These are phyloP conservation scores for Melanocharis versteri DNA, from an alignment of 2,113 vertebrate species.

Conservation along the genomic window DNA sequence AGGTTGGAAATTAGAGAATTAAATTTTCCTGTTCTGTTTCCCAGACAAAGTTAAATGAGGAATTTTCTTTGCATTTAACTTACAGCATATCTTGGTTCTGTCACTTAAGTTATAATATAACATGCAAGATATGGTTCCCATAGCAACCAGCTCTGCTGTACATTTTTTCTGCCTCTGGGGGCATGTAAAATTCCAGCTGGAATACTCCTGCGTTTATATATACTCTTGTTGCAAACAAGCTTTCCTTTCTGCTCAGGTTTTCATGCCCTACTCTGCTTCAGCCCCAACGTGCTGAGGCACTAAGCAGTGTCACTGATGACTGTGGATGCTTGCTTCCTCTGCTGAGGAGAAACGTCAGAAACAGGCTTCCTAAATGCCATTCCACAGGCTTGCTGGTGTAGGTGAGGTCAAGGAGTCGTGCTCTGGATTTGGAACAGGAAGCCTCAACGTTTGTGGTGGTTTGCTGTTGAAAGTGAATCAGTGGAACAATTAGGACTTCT, in stretches of 20 bases:
- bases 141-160: neutral
- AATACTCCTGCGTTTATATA: neutral
- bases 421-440: slow-evolving; percentile 6
- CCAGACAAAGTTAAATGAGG: neutral
- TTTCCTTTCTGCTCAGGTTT: neutral
- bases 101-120: neutral
- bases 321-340: neutral
- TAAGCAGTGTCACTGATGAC: neutral
- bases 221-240: neutral
- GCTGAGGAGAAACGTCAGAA: neutral
- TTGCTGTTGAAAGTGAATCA: neutral
- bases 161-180: neutral
- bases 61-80: neutral
- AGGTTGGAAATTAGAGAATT: neutral
- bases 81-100: neutral
- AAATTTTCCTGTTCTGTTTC: neutral
- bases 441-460: neutral
- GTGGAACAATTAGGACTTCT: slow-evolving; percentile 1
- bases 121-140: neutral
- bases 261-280: neutral
- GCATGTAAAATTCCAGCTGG: neutral
- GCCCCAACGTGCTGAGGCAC: neutral
- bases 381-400: neutral
- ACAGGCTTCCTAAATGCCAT: neutral
- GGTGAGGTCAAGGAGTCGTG: neutral